A percentile compares a stretch with the other conserved stretches of the same genome.
These are phyloP conservation scores for Asobara japonica DNA, from an alignment of 1,140 invertebrate species.

Conservation along the genomic window DNA sequence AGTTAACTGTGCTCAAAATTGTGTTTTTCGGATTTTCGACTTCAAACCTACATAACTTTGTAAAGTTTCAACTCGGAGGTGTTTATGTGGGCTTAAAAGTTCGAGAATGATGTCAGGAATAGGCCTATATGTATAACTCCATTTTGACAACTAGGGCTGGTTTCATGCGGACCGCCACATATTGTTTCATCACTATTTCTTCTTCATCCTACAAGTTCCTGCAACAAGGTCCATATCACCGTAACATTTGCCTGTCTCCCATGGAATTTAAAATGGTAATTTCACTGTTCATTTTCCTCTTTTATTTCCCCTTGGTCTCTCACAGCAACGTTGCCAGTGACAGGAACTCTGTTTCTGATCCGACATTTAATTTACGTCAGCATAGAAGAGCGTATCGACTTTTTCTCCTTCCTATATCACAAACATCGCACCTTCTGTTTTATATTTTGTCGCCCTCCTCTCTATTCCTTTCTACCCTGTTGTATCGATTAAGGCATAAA, in stretches of 20 bases:
- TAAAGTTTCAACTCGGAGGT: too few relatives aligned
- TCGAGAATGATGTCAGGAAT: too few relatives aligned
- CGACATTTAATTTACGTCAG: constrained; percentile 52
- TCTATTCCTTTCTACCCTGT: neutral
- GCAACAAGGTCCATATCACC: neutral
- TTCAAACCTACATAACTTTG: too few relatives aligned
- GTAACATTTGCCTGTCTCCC: constrained; percentile 17
- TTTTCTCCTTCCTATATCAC: constrained; percentile 23
- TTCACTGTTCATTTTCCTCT: constrained; percentile 35
- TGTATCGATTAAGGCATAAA: neutral
- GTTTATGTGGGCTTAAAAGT: too few relatives aligned
- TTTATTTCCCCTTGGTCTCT: constrained; percentile 23
- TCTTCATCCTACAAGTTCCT: neutral
- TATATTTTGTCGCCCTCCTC: neutral
- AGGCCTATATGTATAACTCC: too few relatives aligned
- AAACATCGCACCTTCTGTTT: constrained; percentile 23
- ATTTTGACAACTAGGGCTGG: too few relatives aligned
- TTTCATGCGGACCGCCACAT: too few relatives aligned
- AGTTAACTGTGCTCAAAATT: too few relatives aligned
- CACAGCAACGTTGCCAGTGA: constrained; percentile 43
- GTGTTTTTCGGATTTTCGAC: too few relatives aligned
- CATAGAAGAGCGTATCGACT: constrained; percentile 24
- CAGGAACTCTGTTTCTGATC: constrained; percentile 47
- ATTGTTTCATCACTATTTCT: neutral
- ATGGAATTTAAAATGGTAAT: constrained; percentile 43